phyloP scores from a whole-genome alignment of 2,888 invertebrate species.

The Drosophila prolongata region DNA sequence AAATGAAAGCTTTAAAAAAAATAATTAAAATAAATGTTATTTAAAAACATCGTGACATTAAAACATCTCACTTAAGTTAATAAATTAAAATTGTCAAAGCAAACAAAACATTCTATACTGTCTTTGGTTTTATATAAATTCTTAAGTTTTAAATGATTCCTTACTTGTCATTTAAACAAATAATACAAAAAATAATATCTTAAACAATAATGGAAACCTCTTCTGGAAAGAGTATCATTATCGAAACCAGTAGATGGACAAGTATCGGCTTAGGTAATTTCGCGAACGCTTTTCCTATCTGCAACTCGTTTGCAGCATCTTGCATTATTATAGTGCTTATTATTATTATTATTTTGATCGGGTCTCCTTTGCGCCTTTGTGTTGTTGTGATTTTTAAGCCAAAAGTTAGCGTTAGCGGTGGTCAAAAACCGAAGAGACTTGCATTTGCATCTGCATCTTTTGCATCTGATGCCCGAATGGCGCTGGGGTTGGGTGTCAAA shows the following conservation, averaged over 20 bases:
- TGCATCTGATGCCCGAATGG: constrained; percentile 23
- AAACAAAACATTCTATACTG: no score
- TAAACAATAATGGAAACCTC: background rate
- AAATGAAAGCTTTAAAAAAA: no score
- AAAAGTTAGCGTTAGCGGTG: constrained; percentile 42
- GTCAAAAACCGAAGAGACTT: constrained; percentile 52
- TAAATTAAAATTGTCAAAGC: no score
- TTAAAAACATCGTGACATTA: no score
- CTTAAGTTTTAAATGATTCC: no score
- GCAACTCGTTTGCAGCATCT: constrained; percentile 65
- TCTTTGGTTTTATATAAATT: no score
- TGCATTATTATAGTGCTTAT: constrained; percentile 64
- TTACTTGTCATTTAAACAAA: no score
- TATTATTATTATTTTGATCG: constrained; percentile 62
- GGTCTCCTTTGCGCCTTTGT: constrained; percentile 41
- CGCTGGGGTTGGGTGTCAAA: constrained; percentile 61
- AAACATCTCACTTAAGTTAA: background rate
- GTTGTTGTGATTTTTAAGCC: constrained; percentile 18
- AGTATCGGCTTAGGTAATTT: constrained; percentile 51
- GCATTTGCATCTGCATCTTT: constrained; percentile 33
- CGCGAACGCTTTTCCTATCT: constrained; percentile 63
- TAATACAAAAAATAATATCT: background rate
- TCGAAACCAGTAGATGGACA: constrained; percentile 28
- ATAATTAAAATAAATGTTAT: no score
- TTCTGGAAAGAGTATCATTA: constrained; percentile 10